Evolutionary conservation across 2,888 invertebrate species (phyloP).

Genomic region (Mylabris sibirica): DNA sequence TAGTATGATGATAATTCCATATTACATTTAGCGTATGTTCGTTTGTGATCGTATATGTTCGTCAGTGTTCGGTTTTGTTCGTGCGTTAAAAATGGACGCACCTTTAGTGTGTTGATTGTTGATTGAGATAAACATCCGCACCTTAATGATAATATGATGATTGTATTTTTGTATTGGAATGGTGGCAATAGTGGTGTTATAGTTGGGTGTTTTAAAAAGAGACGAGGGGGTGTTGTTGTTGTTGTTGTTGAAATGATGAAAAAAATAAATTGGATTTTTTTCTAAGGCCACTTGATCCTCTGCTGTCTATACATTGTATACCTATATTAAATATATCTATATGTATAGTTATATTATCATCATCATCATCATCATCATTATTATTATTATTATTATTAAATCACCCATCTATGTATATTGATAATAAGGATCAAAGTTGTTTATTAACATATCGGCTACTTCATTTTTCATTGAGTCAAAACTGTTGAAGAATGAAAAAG

Average conservation of each 20-base stretch:
- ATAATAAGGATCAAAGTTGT: conserved; percentile 37
- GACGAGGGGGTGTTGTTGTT: background rate
- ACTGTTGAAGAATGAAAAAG: conserved; percentile 46
- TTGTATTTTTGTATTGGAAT: background rate
- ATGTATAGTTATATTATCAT: background rate
- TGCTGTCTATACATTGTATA: conserved; percentile 29
- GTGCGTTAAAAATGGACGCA: no score
- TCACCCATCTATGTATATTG: background rate
- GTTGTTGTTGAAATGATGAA: conserved; percentile 31
- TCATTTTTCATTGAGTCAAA: conserved; percentile 58
- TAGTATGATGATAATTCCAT: no score
- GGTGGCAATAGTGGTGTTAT: background rate
- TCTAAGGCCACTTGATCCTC: conserved; percentile 42
- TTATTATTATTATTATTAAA: background rate
- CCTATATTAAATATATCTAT: background rate
- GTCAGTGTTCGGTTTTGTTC: no score
- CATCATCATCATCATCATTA: background rate
- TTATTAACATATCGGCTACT: conserved; percentile 46
- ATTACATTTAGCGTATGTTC: no score
- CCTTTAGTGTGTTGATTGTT: no score
- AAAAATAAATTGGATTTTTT: conserved; percentile 59
- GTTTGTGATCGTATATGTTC: no score
- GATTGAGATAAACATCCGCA: conserved; percentile 28
- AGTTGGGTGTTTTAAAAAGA: background rate
- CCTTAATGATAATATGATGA: conserved; percentile 25